Evolutionary conservation across 2,888 invertebrate genomes (phyloP), one percentile per base, ranked within the genome.

Genomic region (Lycocerus yunnanus): DNA sequence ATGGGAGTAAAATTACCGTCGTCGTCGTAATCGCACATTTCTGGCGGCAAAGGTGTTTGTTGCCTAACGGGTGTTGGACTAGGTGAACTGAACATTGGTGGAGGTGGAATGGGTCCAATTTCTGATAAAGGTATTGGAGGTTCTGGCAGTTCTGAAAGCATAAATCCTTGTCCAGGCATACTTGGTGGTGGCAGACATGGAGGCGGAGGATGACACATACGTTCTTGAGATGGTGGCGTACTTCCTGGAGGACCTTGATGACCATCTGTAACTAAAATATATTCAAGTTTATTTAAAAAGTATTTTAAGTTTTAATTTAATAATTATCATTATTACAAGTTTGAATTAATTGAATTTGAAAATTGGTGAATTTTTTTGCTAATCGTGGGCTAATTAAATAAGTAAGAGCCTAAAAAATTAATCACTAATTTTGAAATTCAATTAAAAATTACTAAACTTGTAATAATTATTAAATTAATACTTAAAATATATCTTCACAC

Each of bases 81-180:
- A 80, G 94, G 94, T 83, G 96, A 95, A 88, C 95, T 95, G 91
- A 97, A 97, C 97, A 97, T 97, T 81, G 97, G 97, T 84, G 97
- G 97, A 83, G 97, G 97, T 20, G 87, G 87, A 75, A 87, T 87
- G 80, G 96, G 97, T 78, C 97, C 97, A 87, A 97, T 97, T 85
- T 97, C 97, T 80, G 96, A 95, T 79, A 97, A 89, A 72, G 96
- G 95, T 85, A 97, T 96, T 81, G 96, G 96, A 80, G 96, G 96
- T 88, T 96, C 96, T 80, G 96, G 96, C 85, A 96, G 90, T 86
- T 96, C 95, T 81, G 95, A 95, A 83, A 96, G 90, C 90, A 94
- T 91, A 84, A 95, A 90, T 63, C 86, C 86, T 63, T 77, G 69
- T 66, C 72, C 73, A 60, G 77, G 79, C 70, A 78, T 74, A 59